Conservation (phyloP, 2,113 vertebrate genomes). For the Mustela lutreola region DNA sequence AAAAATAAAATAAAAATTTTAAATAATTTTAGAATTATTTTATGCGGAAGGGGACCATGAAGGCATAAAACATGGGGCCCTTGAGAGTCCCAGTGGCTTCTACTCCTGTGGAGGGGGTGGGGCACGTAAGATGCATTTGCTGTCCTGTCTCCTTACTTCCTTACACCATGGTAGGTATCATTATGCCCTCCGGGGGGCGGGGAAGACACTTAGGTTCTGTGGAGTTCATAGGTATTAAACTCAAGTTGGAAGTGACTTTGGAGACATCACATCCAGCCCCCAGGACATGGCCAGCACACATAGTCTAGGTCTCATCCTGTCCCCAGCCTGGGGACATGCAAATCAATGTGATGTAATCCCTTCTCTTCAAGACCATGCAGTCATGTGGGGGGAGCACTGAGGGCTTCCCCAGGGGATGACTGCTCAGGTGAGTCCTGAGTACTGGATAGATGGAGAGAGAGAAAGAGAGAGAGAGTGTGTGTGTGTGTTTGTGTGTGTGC, state of each 20-base stretch:
- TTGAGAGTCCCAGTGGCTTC: neutral
- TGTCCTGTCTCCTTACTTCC: neutral
- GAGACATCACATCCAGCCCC: too few relatives aligned
- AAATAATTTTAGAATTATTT: neutral
- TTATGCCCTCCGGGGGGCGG: too few relatives aligned
- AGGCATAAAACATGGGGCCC: neutral
- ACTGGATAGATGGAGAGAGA: neutral
- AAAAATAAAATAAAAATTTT: too few relatives aligned
- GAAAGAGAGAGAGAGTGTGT: neutral
- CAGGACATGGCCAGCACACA: neutral
- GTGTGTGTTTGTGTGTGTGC: neutral
- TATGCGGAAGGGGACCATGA: neutral
- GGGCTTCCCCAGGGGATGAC: neutral
- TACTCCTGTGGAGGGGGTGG: too few relatives aligned
- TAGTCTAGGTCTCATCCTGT: neutral
- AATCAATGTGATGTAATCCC: neutral
- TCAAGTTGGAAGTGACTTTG: neutral
- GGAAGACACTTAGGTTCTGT: neutral
- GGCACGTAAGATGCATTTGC: neutral
- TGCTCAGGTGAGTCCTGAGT: neutral
- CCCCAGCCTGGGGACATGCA: neutral
- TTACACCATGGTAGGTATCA: too few relatives aligned
- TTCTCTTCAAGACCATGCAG: neutral
- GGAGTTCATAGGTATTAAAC: too few relatives aligned
- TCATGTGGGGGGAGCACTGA: fast-evolving